These are phyloP conservation scores for Mormyrus lacerda DNA, from an alignment of 2,113 vertebrate genomes.

Conservation along the genomic window DNA sequence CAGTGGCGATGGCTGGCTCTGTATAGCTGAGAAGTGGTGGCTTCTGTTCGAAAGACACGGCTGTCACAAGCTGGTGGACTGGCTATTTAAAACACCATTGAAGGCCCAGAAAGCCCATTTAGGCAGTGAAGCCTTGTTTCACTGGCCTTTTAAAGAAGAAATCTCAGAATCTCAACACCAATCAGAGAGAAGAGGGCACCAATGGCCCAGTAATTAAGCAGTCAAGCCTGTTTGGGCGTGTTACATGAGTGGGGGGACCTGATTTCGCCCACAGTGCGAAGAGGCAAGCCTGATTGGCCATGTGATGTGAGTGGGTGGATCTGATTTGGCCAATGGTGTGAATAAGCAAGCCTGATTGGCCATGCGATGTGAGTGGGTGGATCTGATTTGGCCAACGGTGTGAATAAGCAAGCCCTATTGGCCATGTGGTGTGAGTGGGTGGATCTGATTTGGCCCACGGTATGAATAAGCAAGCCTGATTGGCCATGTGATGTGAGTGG, in stretches of 20 bases:
- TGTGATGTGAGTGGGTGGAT: neutral
- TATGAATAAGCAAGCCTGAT: too few relatives aligned
- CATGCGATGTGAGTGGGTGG: neutral
- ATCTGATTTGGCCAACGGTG: too few relatives aligned
- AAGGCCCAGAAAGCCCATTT: neutral
- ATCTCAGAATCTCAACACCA: too few relatives aligned
- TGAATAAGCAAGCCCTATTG: too few relatives aligned
- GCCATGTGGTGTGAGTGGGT: too few relatives aligned
- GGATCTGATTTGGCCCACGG: too few relatives aligned
- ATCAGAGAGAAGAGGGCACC: too few relatives aligned
- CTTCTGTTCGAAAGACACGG: neutral
- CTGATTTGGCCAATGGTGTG: neutral
- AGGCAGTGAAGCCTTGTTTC: neutral
- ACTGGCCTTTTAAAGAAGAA: neutral
- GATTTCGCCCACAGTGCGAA: neutral
- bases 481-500: too few relatives aligned
- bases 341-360: neutral
- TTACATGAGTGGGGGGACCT: neutral
- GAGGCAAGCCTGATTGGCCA: neutral
- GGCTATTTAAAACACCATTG: neutral
- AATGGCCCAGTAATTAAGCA: too few relatives aligned
- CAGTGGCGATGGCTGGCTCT: neutral
- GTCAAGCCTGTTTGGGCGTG: neutral
- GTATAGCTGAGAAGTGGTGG: too few relatives aligned
- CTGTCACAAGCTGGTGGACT: neutral